A percentile compares a stretch with the other conserved stretches of the same genome.
These are phyloP conservation scores for Ictidomys tridecemlineatus DNA, from an alignment of 2,113 vertebrate species.

Conservation along the genomic window DNA sequence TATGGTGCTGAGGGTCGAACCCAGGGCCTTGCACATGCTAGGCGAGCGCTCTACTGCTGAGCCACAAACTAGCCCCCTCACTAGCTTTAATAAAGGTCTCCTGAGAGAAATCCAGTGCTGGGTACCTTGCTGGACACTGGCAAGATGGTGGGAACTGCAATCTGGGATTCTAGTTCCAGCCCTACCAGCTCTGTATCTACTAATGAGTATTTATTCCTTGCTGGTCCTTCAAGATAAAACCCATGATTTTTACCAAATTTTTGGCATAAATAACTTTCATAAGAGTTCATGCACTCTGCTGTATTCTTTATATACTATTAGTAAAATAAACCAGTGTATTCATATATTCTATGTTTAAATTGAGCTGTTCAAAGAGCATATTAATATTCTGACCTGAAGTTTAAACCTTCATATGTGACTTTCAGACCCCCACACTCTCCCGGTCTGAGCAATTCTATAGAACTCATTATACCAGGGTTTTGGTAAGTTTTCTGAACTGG, in stretches of 20 bases:
- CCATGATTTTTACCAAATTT: slow-evolving; percentile 15
- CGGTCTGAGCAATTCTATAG: neutral
- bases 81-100: neutral
- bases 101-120: neutral
- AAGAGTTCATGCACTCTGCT: neutral
- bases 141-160: neutral
- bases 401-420: neutral
- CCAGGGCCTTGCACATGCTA: too few relatives aligned
- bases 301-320: neutral
- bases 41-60: too few relatives aligned
- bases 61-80: neutral
- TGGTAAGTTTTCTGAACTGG: neutral
- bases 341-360: neutral
- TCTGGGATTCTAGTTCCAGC: neutral
- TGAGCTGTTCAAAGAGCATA: neutral
- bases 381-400: neutral
- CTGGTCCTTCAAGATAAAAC: neutral
- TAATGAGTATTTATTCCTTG: neutral
- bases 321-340: neutral
- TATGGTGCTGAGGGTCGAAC: too few relatives aligned
- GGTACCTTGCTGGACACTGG: neutral
- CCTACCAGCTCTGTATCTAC: neutral
- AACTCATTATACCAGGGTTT: neutral
- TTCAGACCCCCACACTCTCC: neutral
- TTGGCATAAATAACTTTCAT: neutral